Conservation (phyloP, 37 sponge, comb jelly and placozoan species). For the Spongilla lacustris region DNA sequence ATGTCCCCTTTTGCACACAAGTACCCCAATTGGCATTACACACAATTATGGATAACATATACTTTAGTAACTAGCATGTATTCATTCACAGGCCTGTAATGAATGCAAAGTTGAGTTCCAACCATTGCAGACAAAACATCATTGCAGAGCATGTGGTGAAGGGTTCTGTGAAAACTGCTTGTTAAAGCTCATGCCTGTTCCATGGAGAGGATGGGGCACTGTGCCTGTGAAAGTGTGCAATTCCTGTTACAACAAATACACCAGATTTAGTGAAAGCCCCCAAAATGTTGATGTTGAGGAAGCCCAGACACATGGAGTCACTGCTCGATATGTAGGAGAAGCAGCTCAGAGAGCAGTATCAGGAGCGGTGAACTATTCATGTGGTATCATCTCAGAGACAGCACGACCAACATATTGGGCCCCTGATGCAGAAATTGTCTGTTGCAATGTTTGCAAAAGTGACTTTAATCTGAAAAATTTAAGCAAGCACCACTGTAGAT, state of each 20-base stretch:
- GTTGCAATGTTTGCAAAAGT: conserved; percentile 66
- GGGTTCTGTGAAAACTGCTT: conserved; percentile 91
- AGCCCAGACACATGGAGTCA: conserved; percentile 24
- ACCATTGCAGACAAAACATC: conserved; percentile 78
- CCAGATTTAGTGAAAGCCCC: not conserved
- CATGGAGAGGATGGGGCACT: conserved; percentile 93
- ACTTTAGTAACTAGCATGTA: not conserved
- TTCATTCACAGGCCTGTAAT: conserved; percentile 57
- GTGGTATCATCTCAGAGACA: conserved; percentile 71
- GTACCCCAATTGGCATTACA: too few species aligned
- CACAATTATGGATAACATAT: too few species aligned
- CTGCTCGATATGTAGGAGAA: conserved; percentile 82
- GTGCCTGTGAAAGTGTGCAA: conserved; percentile 87
- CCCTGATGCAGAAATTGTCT: conserved; percentile 70
- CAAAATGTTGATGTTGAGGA: not conserved
- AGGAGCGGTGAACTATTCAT: conserved; percentile 67
- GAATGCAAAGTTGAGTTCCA: conserved; percentile 73
- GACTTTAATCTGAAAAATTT: conserved; percentile 46
- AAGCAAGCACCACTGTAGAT: conserved; percentile 90
- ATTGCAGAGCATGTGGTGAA: conserved; percentile 93
- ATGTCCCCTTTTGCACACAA: too few species aligned
- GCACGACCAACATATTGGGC: conserved; percentile 93
- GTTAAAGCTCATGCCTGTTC: conserved; percentile 78
- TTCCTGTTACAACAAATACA: conserved; percentile 61
- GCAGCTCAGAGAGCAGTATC: conserved; percentile 66